Percentiles rank a stretch among this genome's conserved stretches.
phyloP scores from a whole-genome alignment of 2,797 vertebrate genomes.

The Thunnus albacares region DNA sequence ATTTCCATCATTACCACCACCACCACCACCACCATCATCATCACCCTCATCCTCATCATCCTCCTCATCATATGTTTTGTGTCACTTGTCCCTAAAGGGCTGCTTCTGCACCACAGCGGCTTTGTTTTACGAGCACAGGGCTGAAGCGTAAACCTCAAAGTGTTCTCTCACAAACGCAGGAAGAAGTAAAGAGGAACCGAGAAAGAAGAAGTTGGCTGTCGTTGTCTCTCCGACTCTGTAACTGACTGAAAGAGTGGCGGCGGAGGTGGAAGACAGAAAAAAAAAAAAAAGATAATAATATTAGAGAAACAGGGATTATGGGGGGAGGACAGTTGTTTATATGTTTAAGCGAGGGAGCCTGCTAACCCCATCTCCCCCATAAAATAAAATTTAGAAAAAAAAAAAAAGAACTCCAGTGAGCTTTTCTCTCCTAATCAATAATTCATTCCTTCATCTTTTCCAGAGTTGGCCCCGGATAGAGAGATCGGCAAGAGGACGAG shows the following conservation, averaged over 20 bases:
- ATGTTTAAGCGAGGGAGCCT: slow-evolving; percentile 1
- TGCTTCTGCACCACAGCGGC: background rate
- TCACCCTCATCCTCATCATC: background rate
- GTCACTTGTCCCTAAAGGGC: background rate
- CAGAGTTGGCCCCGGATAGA: slow-evolving; percentile 56
- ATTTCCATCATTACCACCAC: background rate
- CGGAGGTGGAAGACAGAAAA: background rate
- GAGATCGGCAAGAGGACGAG: slow-evolving; percentile 40
- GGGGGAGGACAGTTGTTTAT: slow-evolving; percentile 9
- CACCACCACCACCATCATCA: background rate
- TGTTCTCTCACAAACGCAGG: slow-evolving; percentile 29
- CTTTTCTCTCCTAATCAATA: slow-evolving; percentile 61
- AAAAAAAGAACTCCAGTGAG: background rate
- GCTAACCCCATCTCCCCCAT: background rate
- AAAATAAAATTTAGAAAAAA: too few relatives aligned
- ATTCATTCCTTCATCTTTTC: slow-evolving; percentile 71
- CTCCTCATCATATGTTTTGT: background rate
- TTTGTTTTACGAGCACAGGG: background rate
- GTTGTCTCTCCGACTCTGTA: background rate
- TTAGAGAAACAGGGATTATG: background rate
- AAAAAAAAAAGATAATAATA: background rate
- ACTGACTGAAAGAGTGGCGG: slow-evolving; percentile 10
- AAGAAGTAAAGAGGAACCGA: slow-evolving; percentile 56
- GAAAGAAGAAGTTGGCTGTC: slow-evolving; percentile 42
- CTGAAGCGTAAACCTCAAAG: background rate